Conservation (phyloP, 2,113 vertebrate genomes). For the Nerophis ophidion region DNA sequence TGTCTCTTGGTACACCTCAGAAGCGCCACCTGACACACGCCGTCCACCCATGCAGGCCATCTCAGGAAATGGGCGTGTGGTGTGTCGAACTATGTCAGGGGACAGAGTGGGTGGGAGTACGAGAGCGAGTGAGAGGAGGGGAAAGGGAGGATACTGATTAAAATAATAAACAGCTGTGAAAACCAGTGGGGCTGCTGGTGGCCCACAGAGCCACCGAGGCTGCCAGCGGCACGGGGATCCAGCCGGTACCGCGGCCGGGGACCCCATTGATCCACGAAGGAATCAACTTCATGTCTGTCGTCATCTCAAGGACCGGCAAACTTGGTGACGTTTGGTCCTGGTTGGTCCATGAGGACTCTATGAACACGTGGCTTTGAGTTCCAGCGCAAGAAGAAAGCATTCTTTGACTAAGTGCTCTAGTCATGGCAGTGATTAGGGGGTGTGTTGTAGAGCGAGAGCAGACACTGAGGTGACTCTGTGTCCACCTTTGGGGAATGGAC, state of each 20-base stretch:
- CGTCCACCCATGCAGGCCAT: constrained; percentile 49
- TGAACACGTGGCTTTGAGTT: constrained; percentile 44
- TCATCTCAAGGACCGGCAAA: constrained; percentile 9
- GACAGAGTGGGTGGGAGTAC: constrained; percentile 24
- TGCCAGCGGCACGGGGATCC: constrained; percentile 25
- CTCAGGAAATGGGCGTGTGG: constrained; percentile 90
- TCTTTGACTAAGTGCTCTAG: constrained; percentile 62
- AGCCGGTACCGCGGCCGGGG: constrained; percentile 11
- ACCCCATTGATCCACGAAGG: background rate
- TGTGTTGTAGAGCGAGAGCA: constrained; percentile 51
- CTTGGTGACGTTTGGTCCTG: constrained; percentile 8
- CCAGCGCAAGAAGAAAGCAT: constrained; percentile 55
- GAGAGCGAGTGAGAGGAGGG: constrained; percentile 60
- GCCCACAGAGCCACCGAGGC: constrained; percentile 30
- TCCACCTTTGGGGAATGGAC: constrained; percentile 36
- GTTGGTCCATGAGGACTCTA: constrained; percentile 26
- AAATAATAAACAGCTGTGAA: constrained; percentile 94
- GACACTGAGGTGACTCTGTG: constrained; percentile 35
- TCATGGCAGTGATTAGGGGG: constrained; percentile 57
- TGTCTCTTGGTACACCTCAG: background rate
- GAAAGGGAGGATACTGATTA: constrained; percentile 88
- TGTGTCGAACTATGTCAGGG: constrained; percentile 67
- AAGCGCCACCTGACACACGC: background rate
- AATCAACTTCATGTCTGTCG: constrained; percentile 7
- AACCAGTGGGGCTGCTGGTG: constrained; percentile 45